Conservation (phyloP, 2,888 invertebrate genomes). For the Oconnorella tubifera region DNA sequence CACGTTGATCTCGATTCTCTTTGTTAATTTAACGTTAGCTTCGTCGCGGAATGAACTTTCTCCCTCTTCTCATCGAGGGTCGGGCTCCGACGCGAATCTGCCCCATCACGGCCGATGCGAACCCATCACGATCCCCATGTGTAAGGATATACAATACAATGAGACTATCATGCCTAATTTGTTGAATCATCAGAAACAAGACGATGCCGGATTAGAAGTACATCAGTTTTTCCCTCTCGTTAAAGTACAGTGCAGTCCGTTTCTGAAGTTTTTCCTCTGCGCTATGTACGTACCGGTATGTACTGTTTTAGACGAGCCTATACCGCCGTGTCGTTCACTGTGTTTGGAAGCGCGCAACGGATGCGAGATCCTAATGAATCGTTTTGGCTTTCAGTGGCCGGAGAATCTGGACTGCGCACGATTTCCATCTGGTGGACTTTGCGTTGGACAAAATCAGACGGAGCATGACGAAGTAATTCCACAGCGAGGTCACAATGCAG, state of each 20-base stretch:
- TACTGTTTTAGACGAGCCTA: constrained; percentile 70
- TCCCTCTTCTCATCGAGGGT: background rate
- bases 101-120: constrained; percentile 65
- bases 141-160: constrained; percentile 92
- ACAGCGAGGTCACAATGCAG: no score
- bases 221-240: constrained; percentile 99
- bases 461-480: constrained; percentile 6
- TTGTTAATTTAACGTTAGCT: no score
- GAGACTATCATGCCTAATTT: constrained; percentile 94
- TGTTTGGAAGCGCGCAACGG: constrained; percentile 85
- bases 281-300: constrained; percentile 98
- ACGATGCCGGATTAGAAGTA: constrained; percentile 82
- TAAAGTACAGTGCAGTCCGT: constrained; percentile 92
- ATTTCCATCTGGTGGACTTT: constrained; percentile 64
- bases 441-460: constrained; percentile 29
- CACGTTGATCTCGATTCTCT: no score
- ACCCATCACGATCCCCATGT: constrained; percentile 97
- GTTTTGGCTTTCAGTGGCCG: constrained; percentile 86
- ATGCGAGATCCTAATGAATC: constrained; percentile 94
- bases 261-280: constrained; percentile 94
- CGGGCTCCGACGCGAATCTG: background rate
- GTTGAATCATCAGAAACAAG: constrained; percentile 93
- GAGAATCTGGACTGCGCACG: constrained; percentile 93
- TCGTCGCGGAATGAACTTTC: background rate
- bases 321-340: constrained; percentile 80